These are phyloP conservation scores for Rhipidura dahli DNA, from an alignment of 2,113 vertebrate species.

Conservation along the genomic window DNA sequence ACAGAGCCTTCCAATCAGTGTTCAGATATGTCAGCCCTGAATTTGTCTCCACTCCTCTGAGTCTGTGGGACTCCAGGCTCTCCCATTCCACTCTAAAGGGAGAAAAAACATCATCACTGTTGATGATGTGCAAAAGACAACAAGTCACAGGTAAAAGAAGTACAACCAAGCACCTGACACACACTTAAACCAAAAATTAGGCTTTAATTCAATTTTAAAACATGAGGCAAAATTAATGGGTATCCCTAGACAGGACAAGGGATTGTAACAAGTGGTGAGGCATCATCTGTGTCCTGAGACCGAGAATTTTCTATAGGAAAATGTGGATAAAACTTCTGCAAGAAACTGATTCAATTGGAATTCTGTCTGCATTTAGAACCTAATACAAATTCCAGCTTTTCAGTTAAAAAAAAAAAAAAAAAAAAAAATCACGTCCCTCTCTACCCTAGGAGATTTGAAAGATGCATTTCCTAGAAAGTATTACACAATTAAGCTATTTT, in stretches of 20 bases:
- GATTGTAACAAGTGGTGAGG: background rate
- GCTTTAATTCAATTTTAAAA: background rate
- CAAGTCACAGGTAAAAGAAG: background rate
- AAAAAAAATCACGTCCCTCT: background rate
- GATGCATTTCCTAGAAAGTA: background rate
- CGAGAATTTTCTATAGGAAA: background rate
- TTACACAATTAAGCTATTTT: background rate
- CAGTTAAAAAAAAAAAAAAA: background rate
- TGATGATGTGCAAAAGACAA: too few species aligned
- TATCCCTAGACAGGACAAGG: background rate
- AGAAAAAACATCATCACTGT: too few species aligned
- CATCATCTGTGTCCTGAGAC: background rate
- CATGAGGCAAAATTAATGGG: background rate
- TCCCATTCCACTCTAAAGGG: background rate
- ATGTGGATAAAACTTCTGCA: background rate
- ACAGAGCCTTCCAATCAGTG: background rate
- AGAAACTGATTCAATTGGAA: background rate
- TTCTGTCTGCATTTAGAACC: background rate
- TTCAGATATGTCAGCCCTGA: background rate
- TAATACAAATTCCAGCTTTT: background rate
- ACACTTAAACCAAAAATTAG: background rate
- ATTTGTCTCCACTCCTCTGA: background rate
- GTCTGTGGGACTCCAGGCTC: background rate
- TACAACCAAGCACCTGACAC: background rate
- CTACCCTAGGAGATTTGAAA: background rate